phyloP scores from a whole-genome alignment of 2,888 invertebrate genomes.

The Uloborus plumipes region DNA sequence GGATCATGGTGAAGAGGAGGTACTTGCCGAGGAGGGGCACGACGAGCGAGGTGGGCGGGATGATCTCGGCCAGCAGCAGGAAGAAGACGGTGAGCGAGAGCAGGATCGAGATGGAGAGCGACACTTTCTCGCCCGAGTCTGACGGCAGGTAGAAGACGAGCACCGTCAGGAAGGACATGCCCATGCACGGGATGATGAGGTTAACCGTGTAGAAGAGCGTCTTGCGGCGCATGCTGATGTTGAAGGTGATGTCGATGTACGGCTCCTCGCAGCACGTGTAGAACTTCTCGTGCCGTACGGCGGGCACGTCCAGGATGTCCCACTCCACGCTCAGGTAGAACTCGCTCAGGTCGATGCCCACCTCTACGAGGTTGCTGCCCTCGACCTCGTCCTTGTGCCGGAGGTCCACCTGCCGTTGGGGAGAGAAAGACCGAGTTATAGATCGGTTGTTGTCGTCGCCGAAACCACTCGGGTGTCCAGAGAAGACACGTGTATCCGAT shows the following conservation, averaged over 20 bases:
- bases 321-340: conserved; percentile 99
- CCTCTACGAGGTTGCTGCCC: conserved; percentile 87
- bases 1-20: conserved; percentile 68
- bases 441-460: no score
- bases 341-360: conserved; percentile 96
- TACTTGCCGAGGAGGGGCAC: conserved; percentile 68
- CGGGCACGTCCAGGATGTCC: conserved; percentile 97
- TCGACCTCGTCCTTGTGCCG: conserved; percentile 86
- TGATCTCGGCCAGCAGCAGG: conserved; percentile 72
- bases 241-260: conserved; percentile 95
- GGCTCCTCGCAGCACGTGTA: conserved; percentile 97
- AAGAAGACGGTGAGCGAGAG: conserved; percentile 75
- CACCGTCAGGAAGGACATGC: conserved; percentile 93
- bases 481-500: no score
- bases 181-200: no score
- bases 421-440: background rate
- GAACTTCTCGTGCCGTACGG: conserved; percentile 90
- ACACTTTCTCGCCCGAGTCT: conserved; percentile 96
- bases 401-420: conserved; percentile 80
- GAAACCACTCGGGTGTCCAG: no score
- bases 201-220: conserved; percentile 96
- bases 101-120: conserved; percentile 80
- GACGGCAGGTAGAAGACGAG: conserved; percentile 95
- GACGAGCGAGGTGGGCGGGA: conserved; percentile 67
- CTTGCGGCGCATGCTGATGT: conserved; percentile 94